Evolutionary conservation across 2,113 vertebrate genomes (phyloP).

Genomic region (Galemys pyrenaicus): DNA sequence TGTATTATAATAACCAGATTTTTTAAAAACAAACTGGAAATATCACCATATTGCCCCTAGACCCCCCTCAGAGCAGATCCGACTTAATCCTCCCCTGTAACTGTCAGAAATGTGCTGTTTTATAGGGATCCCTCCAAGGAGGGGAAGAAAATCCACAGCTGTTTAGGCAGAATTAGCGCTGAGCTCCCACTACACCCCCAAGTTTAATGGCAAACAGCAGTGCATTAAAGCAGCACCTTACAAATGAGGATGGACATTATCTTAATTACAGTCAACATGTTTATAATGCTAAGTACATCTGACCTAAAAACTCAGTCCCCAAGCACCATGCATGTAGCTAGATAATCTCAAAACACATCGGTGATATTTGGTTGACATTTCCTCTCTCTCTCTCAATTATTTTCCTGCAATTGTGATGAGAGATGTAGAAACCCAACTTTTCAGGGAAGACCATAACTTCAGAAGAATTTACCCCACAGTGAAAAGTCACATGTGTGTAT

Average conservation of each 20-base stretch:
- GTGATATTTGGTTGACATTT: conserved; percentile 43
- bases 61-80: background rate
- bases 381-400: background rate
- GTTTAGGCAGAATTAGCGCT: background rate
- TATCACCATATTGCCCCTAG: background rate
- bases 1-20: background rate
- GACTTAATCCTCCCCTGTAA: conserved; percentile 11
- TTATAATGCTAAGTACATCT: conserved; percentile 6
- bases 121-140: background rate
- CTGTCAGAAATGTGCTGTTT: background rate
- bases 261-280: conserved; percentile 51
- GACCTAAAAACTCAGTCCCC: background rate
- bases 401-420: no score
- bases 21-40: background rate
- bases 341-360: background rate
- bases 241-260: background rate
- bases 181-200: fast-evolving
- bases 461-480: background rate
- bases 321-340: background rate
- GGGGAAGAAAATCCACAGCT: conserved; percentile 50
- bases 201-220: conserved; percentile 20
- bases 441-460: no score
- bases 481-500: background rate
- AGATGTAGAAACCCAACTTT: no score
- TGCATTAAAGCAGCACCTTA: background rate